Evolutionary conservation across 2,113 vertebrate genomes (phyloP).

Genomic region (Leucopsar rothschildi): DNA sequence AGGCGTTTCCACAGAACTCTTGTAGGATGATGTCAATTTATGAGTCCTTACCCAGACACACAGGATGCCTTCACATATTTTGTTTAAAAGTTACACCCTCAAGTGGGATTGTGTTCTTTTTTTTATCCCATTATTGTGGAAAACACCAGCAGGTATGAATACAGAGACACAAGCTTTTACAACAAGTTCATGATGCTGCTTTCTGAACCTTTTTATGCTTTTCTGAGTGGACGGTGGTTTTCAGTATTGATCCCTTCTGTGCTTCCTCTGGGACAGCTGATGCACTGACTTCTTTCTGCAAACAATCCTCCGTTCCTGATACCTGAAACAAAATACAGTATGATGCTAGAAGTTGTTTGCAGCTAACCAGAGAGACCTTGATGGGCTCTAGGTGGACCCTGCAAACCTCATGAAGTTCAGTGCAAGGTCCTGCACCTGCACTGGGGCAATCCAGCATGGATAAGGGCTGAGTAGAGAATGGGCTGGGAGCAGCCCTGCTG

Average conservation of each 20-base stretch:
- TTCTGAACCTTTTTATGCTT: slow-evolving; percentile 49
- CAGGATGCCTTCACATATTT: not conserved
- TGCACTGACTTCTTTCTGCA: not conserved
- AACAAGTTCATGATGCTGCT: slow-evolving; percentile 24
- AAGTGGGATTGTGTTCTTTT: not conserved
- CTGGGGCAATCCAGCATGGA: not conserved
- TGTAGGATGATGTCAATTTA: not conserved
- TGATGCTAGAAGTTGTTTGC: not conserved
- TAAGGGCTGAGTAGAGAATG: not conserved
- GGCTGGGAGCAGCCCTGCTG: not conserved
- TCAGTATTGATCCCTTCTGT: not conserved
- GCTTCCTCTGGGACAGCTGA: not conserved
- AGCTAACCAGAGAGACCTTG: not conserved
- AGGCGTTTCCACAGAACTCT: not conserved
- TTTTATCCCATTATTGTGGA: not conserved
- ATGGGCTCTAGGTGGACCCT: not conserved
- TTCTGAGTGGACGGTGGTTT: slow-evolving; percentile 68
- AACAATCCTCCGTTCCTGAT: not conserved
- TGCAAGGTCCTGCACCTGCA: not conserved
- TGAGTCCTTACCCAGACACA: not conserved
- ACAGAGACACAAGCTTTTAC: not conserved
- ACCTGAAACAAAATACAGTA: slow-evolving; percentile 34
- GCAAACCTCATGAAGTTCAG: not conserved
- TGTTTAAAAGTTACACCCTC: not conserved
- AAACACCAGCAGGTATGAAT: not conserved